These are phyloP conservation scores for Hemichromis elongatus DNA, from an alignment of 2,113 vertebrate genomes.

Conservation along the genomic window DNA sequence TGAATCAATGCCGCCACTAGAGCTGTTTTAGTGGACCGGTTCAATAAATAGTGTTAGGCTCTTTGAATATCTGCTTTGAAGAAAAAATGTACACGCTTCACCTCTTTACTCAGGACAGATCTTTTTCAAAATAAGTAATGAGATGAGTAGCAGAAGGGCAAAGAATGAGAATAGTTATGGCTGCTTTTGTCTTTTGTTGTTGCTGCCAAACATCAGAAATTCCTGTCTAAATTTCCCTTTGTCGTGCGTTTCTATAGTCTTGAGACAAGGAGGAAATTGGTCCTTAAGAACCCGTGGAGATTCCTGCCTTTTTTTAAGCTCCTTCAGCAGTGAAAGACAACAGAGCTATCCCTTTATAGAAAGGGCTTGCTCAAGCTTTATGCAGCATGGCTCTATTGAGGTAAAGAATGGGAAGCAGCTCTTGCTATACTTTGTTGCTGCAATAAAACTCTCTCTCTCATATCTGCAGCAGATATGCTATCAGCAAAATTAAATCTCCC, in stretches of 20 bases:
- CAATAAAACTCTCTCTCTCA: conserved; percentile 45
- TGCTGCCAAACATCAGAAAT: conserved; percentile 38
- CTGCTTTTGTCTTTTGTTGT: conserved; percentile 38
- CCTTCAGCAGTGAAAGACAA: conserved; percentile 65
- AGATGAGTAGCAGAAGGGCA: too few species aligned
- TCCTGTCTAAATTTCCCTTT: conserved; percentile 42
- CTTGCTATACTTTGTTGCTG: conserved; percentile 43
- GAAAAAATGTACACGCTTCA: neutral
- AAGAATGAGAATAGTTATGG: neutral
- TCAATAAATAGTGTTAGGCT: conserved; percentile 43
- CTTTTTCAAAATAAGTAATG: neutral
- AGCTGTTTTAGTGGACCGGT: conserved; percentile 29
- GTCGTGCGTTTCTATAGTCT: conserved; percentile 44
- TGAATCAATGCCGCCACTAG: conserved; percentile 68
- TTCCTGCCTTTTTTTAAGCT: conserved; percentile 49
- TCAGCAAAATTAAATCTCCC: conserved; percentile 9
- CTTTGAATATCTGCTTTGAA: neutral
- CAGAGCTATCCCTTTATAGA: conserved; percentile 41
- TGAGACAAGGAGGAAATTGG: conserved; percentile 63
- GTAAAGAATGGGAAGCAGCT: conserved; percentile 23
- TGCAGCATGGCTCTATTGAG: conserved; percentile 42
- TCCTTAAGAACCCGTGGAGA: conserved; percentile 61
- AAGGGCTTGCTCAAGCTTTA: conserved; percentile 23
- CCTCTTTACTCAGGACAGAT: neutral
- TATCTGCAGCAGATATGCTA: conserved; percentile 23